Evolutionary conservation across 1,140 invertebrate genomes (phyloP).

Genomic region (Ridgeia piscesae): DNA sequence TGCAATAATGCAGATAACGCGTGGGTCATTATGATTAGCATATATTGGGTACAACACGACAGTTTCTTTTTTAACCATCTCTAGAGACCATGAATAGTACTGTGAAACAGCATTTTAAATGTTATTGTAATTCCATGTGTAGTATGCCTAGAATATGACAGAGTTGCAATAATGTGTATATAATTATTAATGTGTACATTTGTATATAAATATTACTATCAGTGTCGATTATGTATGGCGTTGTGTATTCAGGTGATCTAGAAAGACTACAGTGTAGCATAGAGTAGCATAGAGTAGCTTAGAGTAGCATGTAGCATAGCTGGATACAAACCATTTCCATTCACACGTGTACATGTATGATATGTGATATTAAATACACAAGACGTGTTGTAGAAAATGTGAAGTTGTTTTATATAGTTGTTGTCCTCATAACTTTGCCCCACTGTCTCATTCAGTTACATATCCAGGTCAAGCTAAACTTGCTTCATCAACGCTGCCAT

Average conservation of each 20-base stretch:
- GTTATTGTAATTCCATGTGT: background rate
- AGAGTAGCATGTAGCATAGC: background rate
- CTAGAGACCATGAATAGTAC: background rate
- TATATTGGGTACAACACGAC: background rate
- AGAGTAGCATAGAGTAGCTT: background rate
- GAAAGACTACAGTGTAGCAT: background rate
- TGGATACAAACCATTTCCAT: background rate
- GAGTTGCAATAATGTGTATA: background rate
- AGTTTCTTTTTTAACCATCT: background rate
- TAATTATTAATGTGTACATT: background rate
- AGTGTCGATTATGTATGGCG: background rate
- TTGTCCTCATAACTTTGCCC: background rate
- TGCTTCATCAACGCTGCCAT: background rate
- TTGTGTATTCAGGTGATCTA: background rate
- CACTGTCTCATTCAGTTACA: background rate
- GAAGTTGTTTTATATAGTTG: background rate
- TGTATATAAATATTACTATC: background rate
- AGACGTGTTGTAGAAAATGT: background rate
- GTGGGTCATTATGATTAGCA: background rate
- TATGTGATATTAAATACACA: background rate
- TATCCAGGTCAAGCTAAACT: background rate
- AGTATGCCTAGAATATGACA: background rate
- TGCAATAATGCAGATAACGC: background rate
- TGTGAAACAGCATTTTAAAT: background rate
- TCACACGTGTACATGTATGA: background rate